A percentile compares a stretch with the other conserved stretches of the same genome.
phyloP scores from a whole-genome alignment of 2,888 invertebrate genomes.

The Chironomus riparius region DNA sequence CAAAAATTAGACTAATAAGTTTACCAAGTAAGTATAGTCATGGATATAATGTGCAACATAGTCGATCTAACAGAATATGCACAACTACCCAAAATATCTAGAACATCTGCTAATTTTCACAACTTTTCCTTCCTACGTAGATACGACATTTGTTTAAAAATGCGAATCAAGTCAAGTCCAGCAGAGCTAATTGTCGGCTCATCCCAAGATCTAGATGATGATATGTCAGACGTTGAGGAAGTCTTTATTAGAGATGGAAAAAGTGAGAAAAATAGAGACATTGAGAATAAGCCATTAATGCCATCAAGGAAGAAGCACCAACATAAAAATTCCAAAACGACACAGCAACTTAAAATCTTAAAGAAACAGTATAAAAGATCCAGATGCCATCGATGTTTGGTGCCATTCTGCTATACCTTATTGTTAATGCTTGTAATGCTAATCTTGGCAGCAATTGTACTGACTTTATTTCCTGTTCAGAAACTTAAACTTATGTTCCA shows the following conservation, averaged over 20 bases:
- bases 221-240: slow-evolving; percentile 54
- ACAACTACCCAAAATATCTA: too few relatives aligned
- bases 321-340: slow-evolving; percentile 34
- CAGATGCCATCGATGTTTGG: slow-evolving; percentile 49
- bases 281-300: slow-evolving; percentile 62
- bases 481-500: slow-evolving; percentile 14
- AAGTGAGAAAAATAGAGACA: slow-evolving; percentile 56
- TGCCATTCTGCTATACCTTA: slow-evolving; percentile 54
- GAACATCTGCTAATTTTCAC: too few relatives aligned
- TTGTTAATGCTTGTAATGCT: slow-evolving; percentile 1
- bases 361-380: slow-evolving; percentile 29
- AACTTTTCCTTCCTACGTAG: too few relatives aligned
- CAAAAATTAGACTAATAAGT: too few relatives aligned
- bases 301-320: slow-evolving; percentile 55
- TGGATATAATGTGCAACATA: too few relatives aligned
- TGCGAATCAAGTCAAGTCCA: slow-evolving; percentile 17
- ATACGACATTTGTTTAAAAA: background rate
- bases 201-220: slow-evolving; percentile 16
- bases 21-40: too few relatives aligned
- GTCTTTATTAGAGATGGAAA: slow-evolving; percentile 66
- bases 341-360: slow-evolving; percentile 10
- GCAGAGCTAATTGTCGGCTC: slow-evolving; percentile 17
- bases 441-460: slow-evolving; percentile 46
- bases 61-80: too few relatives aligned
- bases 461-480: slow-evolving; percentile 16